Evolutionary conservation across 2,888 invertebrate species (phyloP).

Genomic region (Heliconius cydno): DNA sequence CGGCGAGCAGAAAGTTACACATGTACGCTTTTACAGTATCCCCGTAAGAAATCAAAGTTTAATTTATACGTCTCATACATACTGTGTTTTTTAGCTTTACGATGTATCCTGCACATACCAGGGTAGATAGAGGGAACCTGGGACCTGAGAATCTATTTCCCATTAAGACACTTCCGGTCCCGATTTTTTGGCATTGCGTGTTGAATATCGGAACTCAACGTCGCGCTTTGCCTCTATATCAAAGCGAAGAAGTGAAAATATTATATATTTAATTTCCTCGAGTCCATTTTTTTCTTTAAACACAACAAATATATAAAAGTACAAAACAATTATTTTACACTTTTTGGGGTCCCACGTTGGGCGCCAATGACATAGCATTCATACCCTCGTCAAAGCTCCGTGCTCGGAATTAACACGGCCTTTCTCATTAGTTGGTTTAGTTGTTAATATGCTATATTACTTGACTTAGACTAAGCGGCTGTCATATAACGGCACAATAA

Average conservation of each 20-base stretch:
- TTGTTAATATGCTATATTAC: slow-evolving; percentile 36
- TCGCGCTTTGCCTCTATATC: no score
- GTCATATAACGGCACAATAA: slow-evolving; percentile 30
- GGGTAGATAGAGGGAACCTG: neutral
- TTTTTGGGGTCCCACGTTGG: slow-evolving; percentile 30
- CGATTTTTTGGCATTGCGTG: neutral
- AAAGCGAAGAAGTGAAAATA: neutral
- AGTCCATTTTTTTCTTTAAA: neutral
- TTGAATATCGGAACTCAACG: neutral
- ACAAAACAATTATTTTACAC: neutral
- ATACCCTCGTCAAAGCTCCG: slow-evolving; percentile 49
- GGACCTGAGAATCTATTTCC: no score
- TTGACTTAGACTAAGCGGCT: slow-evolving; percentile 36
- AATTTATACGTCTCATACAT: neutral
- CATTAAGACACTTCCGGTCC: neutral
- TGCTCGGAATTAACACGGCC: slow-evolving; percentile 47
- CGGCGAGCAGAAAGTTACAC: neutral
- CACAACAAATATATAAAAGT: neutral
- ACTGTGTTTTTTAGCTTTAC: neutral
- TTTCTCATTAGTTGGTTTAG: slow-evolving; percentile 45
- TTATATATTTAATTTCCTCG: neutral
- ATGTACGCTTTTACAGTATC: neutral
- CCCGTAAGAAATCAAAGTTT: slow-evolving; percentile 4
- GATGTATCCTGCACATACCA: neutral
- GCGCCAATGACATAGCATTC: slow-evolving; percentile 41